Evolutionary conservation across 2,888 invertebrate genomes (phyloP), one percentile per base, ranked within the genome.

Genomic region (Callimorpha dominula): DNA sequence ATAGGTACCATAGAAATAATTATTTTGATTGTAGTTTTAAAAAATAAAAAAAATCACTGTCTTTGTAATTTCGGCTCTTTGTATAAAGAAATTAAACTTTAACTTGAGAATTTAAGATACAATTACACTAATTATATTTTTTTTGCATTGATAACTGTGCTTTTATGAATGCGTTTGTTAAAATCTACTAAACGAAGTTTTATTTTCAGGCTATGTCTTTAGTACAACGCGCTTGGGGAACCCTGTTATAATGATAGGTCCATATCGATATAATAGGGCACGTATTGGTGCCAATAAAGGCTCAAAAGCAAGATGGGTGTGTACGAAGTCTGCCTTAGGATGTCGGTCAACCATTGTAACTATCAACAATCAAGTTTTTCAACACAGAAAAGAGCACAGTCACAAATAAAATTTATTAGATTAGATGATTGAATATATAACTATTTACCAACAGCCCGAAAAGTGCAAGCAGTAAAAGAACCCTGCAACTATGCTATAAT

Each of bases 151-250:
- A 20, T 20, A 20, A 11, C 57, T 57, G 11, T 50, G 4, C 4
- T 9, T 57, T 57, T 11, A 20, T 57, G n/a, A n/a, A n/a, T 4
- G 7, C 20, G 1, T 57, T 9, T 57, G 12, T 11, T 57, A 4
- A n/a, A 17, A 57, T 57, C 31, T 5, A 60, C 14, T 60, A 60
- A 31, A 60, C 4, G 20, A 31, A 52, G 11, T 40, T 14, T 64
- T 49, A 43, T 50, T 75, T 78, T 68, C 77, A 69, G 69, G 50
- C 8, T 73, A 65, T 62, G 52, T 66, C 42, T 70, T 74, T 52
- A 73, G 64, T 60, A 77, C 68, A 9, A 84, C 88, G 9, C 79
- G 65, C 11, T 68, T 66, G 5, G 87, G 88, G 4, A 83, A 83
- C 17, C 82, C 83, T 4, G 80, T 86, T 1, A 71, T 88, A 3